Conservation (phyloP, 2,888 invertebrate species). For the Standfussiana lucernea region DNA sequence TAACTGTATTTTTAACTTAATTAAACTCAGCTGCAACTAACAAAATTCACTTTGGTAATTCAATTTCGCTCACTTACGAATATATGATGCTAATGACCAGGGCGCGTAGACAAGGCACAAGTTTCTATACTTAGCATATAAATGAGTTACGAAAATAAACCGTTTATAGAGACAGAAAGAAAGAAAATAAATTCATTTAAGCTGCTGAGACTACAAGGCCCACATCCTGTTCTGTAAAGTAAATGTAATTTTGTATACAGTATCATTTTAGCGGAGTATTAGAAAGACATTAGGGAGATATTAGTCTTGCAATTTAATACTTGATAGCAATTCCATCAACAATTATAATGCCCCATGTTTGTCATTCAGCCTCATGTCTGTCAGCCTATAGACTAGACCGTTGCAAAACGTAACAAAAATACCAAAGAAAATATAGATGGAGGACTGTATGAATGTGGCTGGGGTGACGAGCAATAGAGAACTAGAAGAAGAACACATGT, state of each 20-base stretch:
- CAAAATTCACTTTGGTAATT: conserved; percentile 56
- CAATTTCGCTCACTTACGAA: conserved; percentile 38
- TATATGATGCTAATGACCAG: conserved; percentile 25
- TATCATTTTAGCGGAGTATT: background rate
- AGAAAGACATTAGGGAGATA: background rate
- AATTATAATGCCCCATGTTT: background rate
- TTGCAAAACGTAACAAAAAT: background rate
- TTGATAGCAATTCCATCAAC: background rate
- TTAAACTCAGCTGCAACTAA: conserved; percentile 58
- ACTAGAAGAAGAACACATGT: background rate
- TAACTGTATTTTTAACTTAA: conserved; percentile 66
- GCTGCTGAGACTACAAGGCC: background rate
- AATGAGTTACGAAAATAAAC: background rate
- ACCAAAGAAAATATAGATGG: background rate
- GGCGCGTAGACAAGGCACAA: background rate
- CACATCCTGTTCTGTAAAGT: background rate
- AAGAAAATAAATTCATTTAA: background rate
- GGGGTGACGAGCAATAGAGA: background rate
- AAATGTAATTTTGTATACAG: background rate
- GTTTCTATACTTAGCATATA: conserved; percentile 5
- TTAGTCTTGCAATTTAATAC: background rate
- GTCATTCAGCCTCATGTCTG: no score
- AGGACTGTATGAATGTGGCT: background rate
- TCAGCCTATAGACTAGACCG: background rate
- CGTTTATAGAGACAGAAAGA: background rate